phyloP scores from a whole-genome alignment of 2,113 vertebrate genomes.

The Sitta europaea region DNA sequence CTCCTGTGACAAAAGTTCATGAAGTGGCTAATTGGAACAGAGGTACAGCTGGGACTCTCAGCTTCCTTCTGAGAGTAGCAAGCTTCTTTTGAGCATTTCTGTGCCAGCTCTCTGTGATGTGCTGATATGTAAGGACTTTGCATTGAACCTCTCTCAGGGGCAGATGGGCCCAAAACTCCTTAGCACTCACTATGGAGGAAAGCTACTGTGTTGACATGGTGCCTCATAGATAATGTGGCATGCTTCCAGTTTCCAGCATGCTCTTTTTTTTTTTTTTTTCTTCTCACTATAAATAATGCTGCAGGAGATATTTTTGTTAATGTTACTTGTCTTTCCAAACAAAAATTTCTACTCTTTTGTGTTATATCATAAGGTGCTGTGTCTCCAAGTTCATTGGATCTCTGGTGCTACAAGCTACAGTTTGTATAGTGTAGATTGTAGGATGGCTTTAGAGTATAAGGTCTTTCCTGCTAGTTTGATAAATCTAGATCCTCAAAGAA shows the following conservation, averaged over 20 bases:
- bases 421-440: background rate
- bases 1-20: background rate
- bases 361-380: fast-evolving
- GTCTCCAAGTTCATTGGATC: background rate
- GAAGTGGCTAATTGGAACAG: background rate
- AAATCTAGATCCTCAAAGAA: background rate
- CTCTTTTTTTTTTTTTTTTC: background rate
- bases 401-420: background rate
- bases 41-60: background rate
- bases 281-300: background rate
- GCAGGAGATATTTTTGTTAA: background rate
- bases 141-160: background rate
- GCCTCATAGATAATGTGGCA: background rate
- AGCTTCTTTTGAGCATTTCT: background rate
- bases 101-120: background rate
- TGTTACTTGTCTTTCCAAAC: background rate
- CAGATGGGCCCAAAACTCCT: background rate
- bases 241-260: background rate
- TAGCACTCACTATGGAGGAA: background rate
- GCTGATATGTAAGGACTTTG: background rate
- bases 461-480: background rate
- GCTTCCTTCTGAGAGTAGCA: background rate
- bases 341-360: background rate
- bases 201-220: fast-evolving
- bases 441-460: background rate